These are phyloP conservation scores for Nezara viridula DNA, from an alignment of 2,888 invertebrate species.

Conservation along the genomic window DNA sequence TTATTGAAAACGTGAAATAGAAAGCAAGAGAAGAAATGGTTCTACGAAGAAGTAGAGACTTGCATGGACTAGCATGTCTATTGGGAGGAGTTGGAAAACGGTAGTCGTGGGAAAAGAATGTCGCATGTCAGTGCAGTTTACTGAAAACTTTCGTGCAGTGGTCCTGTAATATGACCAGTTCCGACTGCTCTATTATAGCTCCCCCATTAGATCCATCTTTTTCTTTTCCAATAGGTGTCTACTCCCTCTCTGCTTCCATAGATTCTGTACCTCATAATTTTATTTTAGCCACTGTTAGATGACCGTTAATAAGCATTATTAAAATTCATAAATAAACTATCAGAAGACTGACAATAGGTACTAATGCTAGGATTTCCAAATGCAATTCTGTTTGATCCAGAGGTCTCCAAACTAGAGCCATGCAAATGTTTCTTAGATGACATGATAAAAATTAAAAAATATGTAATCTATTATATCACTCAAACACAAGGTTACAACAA, in stretches of 20 bases:
- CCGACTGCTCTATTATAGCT: constrained; percentile 19
- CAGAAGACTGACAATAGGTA: background rate
- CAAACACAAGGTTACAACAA: too few relatives aligned
- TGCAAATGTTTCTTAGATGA: too few relatives aligned
- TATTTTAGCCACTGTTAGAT: background rate
- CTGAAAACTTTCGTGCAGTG: background rate
- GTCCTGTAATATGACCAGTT: constrained; percentile 27
- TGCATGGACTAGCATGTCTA: background rate
- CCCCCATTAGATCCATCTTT: constrained; percentile 10
- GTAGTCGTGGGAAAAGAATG: constrained; percentile 48
- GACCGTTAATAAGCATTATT: background rate
- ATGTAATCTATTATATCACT: too few relatives aligned
- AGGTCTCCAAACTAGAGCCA: too few relatives aligned
- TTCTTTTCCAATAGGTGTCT: background rate
- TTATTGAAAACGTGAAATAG: background rate
- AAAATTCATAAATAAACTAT: background rate
- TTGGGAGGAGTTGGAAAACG: constrained; percentile 3
- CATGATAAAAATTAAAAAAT: too few relatives aligned
- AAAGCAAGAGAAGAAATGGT: background rate
- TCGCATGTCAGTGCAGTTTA: constrained; percentile 49
- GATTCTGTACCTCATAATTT: background rate
- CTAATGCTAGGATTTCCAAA: too few relatives aligned
- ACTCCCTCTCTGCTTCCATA: background rate
- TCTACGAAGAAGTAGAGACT: background rate
- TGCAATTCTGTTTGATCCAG: too few relatives aligned